Base-by-base conservation (phyloP, 2,113 vertebrate genomes). In the Clarias gariepinus region DNA sequence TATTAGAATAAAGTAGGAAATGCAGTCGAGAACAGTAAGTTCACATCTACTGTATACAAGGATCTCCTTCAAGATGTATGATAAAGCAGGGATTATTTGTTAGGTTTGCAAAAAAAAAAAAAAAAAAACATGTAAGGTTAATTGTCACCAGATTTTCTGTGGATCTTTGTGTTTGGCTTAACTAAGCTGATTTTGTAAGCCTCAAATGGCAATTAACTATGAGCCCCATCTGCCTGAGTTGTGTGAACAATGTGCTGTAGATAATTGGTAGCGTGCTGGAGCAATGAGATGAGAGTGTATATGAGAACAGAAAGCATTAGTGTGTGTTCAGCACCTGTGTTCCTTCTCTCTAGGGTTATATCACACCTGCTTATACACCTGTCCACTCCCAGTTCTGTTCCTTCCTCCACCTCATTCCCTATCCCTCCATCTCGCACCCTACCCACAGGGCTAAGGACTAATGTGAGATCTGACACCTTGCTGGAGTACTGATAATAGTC, bases 261-360 rank as follows among this genome's bases (percentile, higher is more conserved):
- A 71, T 64, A 84, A 71, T 84, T 82, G 74, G 30, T 82, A 23
- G 53, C 53, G 68, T 60, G 86, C 83, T 83, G 88, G 83, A 79
- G 78, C 41, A 66, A 77, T 58, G 13, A 30, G 53, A 64, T 85
- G 86, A 86, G 85, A 64, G 84, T 89, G 85, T 36, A 87, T 69
- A 85, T 82, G 71, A 58, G 77, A 68, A 86, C 55, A 81, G 53
- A 87, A 58, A 71, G 81, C 30, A 13, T 30, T 28, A 89, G 78
- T 87, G 87, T 36, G 77, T 82, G 82, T 87, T 81, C 86, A 28
- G 89, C 82, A 90, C 88, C 89, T 93, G 90, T 87, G 36, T 11
- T 76, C 9, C n/a, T 82, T 74, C 41, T 86, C 58, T 82, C 33
- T 30, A 85, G 47, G 78, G 64, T 76, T 85, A 68, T 19, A 81